Evolutionary conservation across 2,113 vertebrate species (phyloP).

Genomic region (Numenius arquata): DNA sequence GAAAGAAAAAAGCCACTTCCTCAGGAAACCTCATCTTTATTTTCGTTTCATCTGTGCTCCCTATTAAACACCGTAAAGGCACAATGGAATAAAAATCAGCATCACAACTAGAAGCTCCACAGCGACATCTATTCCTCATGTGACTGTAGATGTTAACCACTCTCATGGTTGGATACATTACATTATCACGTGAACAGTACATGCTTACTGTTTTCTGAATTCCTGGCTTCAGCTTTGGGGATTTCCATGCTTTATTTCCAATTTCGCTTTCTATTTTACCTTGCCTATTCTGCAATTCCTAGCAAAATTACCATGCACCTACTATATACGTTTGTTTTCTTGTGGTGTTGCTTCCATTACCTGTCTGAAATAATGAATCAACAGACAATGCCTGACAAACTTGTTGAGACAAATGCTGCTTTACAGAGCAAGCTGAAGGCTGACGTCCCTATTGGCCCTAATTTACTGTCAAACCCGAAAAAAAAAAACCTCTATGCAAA

Average conservation of each 20-base stretch:
- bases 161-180: neutral
- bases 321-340: neutral
- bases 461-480: neutral
- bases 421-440: neutral
- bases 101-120: neutral
- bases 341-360: neutral
- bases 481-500: neutral
- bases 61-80: neutral
- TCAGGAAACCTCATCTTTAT: neutral
- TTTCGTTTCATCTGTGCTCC: neutral
- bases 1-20: neutral
- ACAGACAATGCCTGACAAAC: neutral
- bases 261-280: neutral
- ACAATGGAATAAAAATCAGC: neutral
- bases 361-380: slow-evolving; percentile 2
- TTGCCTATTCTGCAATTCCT: neutral
- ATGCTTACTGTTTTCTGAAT: neutral
- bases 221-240: neutral
- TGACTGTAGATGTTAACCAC: neutral
- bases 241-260: neutral
- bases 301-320: neutral
- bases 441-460: neutral
- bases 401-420: neutral
- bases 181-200: neutral
- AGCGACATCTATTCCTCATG: neutral